A percentile compares a stretch with the other conserved stretches of the same genome.
Conservation (phyloP, 2,113 vertebrate genomes). For the Salminus brasiliensis region DNA sequence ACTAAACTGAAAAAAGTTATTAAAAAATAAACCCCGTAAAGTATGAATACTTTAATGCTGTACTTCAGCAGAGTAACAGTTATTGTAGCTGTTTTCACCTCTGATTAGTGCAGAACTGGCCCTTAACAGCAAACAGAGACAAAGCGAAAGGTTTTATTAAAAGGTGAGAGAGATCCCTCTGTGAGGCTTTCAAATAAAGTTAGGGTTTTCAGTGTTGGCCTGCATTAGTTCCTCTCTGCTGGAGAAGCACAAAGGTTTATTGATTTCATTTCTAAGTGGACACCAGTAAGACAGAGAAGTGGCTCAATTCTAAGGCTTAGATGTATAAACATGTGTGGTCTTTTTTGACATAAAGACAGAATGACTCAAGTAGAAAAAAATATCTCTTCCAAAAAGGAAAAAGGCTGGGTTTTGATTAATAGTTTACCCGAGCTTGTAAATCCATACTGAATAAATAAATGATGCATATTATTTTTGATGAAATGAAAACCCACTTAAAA, state of each 20-base stretch:
- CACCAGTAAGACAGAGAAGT: conserved; percentile 18
- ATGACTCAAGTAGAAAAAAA: too few relatives aligned
- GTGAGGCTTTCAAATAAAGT: conserved; percentile 30
- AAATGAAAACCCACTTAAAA: too few relatives aligned
- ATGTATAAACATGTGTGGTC: conserved; percentile 40
- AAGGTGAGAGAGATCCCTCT: neutral
- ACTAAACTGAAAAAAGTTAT: neutral
- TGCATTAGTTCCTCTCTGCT: conserved; percentile 50
- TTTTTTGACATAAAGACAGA: neutral
- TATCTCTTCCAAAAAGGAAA: too few relatives aligned
- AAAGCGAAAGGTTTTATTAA: conserved; percentile 12
- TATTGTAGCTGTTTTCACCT: neutral
- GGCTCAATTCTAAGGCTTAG: neutral
- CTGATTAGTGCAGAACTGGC: neutral
- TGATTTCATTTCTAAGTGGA: conserved; percentile 38
- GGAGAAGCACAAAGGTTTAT: conserved; percentile 50
- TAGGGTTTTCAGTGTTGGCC: neutral
- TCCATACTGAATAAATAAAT: too few relatives aligned
- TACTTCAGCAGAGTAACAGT: neutral
- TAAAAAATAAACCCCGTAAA: too few relatives aligned
- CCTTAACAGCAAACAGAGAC: neutral
- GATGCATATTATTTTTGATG: too few relatives aligned
- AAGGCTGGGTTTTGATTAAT: too few relatives aligned
- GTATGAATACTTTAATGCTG: neutral
- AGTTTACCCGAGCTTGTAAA: too few relatives aligned